phyloP scores from a whole-genome alignment of 2,888 invertebrate species.

The Lepidocyrtinus sp. region DNA sequence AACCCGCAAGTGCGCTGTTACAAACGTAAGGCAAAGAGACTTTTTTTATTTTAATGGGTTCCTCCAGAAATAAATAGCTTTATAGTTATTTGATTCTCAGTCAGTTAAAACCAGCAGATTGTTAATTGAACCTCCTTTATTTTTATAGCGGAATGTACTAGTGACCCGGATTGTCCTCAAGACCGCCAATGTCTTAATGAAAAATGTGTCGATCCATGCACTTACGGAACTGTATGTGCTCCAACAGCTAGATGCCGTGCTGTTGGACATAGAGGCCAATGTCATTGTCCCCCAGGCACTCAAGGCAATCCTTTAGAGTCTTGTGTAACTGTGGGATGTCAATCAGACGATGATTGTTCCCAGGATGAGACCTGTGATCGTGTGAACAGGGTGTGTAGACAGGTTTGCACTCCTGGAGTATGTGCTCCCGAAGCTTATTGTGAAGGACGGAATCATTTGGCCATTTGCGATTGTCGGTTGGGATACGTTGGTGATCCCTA shows the following conservation, averaged over 20 bases:
- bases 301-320: slow-evolving; percentile 87
- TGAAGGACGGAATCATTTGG: slow-evolving; percentile 82
- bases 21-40: slow-evolving; percentile 91
- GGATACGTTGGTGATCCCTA: slow-evolving; percentile 87
- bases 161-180: slow-evolving; percentile 86
- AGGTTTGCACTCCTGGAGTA: slow-evolving; percentile 85
- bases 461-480: slow-evolving; percentile 83
- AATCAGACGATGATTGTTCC: slow-evolving; percentile 91
- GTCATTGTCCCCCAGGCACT: slow-evolving; percentile 81
- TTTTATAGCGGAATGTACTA: slow-evolving; percentile 83
- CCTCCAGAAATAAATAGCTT: no score
- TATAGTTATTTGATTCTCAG: no score
- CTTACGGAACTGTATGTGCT: slow-evolving; percentile 80
- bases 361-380: slow-evolving; percentile 88
- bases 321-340: slow-evolving; percentile 87
- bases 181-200: slow-evolving; percentile 85
- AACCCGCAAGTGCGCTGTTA: slow-evolving; percentile 89
- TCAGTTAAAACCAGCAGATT: not conserved
- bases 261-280: slow-evolving; percentile 84
- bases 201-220: slow-evolving; percentile 86
- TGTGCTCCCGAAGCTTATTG: slow-evolving; percentile 87
- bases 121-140: slow-evolving; percentile 9
- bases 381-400: slow-evolving; percentile 85
- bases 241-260: slow-evolving; percentile 84
- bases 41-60: no score